Evolutionary conservation across 2,888 invertebrate genomes (phyloP).

Genomic region (Blera fallax): DNA sequence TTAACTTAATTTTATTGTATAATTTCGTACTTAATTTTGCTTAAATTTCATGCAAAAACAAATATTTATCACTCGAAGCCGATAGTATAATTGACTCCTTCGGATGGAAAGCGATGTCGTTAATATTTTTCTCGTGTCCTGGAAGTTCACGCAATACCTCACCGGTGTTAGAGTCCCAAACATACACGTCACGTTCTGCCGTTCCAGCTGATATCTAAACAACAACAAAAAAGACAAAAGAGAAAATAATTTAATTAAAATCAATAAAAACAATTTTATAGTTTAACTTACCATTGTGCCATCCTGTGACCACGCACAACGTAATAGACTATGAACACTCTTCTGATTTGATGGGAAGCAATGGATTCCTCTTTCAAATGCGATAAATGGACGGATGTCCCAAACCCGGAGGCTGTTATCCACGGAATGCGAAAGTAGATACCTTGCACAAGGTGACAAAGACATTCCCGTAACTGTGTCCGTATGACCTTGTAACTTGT

Average conservation of each 20-base stretch:
- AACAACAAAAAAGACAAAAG: neutral
- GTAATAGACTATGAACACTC: slow-evolving; percentile 92
- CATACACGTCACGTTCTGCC: neutral
- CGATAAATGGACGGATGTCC: slow-evolving; percentile 94
- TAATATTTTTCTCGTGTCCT: slow-evolving; percentile 75
- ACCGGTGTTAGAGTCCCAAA: neutral
- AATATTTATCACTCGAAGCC: slow-evolving; percentile 96
- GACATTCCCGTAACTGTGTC: slow-evolving; percentile 96
- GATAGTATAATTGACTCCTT: slow-evolving; percentile 96
- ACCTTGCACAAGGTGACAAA: slow-evolving; percentile 85
- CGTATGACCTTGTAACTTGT: slow-evolving; percentile 94
- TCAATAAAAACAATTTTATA: too few relatives aligned
- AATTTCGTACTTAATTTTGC: too few relatives aligned
- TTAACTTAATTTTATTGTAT: neutral
- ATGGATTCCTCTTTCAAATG: slow-evolving; percentile 95
- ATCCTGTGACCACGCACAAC: slow-evolving; percentile 96
- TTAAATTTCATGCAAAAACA: slow-evolving; percentile 90
- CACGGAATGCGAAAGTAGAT: slow-evolving; percentile 98
- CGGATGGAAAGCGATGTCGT: slow-evolving; percentile 94
- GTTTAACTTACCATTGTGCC: slow-evolving; percentile 92
- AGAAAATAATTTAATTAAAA: neutral
- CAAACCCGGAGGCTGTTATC: slow-evolving; percentile 97
- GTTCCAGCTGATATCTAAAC: slow-evolving; percentile 78
- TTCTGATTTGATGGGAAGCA: slow-evolving; percentile 93
- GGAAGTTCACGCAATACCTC: neutral